Conservation (phyloP, 1,140 invertebrate species). For the Dermatophagoides farinae region DNA sequence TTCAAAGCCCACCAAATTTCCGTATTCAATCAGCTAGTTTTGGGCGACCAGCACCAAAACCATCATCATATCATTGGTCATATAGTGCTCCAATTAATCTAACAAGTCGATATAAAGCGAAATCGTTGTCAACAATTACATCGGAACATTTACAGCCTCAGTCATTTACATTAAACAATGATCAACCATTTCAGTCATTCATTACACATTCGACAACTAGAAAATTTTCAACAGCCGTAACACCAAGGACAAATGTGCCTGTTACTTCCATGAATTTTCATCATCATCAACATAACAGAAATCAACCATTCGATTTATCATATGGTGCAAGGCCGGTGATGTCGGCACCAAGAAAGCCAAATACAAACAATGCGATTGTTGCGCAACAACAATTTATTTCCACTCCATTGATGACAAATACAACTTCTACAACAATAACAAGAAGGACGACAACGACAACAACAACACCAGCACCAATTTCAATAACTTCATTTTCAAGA, state of each 20-base stretch:
- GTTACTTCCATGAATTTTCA: neutral
- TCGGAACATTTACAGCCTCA: no score
- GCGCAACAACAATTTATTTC: no score
- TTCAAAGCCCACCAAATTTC: no score
- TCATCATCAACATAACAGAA: neutral
- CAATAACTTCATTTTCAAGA: neutral
- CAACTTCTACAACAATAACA: neutral
- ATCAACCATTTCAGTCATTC: no score
- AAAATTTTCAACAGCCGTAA: no score
- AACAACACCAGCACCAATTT: conserved; percentile 5
- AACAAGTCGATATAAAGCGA: neutral
- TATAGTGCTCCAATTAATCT: neutral
- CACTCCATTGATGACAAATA: neutral
- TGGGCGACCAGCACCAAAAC: neutral
- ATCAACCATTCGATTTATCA: neutral
- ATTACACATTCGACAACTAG: no score
- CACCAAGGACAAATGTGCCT: neutral
- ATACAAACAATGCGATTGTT: no score
- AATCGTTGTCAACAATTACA: neutral
- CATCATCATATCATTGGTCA: neutral
- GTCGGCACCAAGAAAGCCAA: no score
- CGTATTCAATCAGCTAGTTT: neutral
- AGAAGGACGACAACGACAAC: neutral
- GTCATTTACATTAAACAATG: no score
- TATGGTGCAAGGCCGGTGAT: no score